Evolutionary conservation across 92 coral and sea anemone species (phyloP).

Genomic region (Umimayanthus chanpuru): DNA sequence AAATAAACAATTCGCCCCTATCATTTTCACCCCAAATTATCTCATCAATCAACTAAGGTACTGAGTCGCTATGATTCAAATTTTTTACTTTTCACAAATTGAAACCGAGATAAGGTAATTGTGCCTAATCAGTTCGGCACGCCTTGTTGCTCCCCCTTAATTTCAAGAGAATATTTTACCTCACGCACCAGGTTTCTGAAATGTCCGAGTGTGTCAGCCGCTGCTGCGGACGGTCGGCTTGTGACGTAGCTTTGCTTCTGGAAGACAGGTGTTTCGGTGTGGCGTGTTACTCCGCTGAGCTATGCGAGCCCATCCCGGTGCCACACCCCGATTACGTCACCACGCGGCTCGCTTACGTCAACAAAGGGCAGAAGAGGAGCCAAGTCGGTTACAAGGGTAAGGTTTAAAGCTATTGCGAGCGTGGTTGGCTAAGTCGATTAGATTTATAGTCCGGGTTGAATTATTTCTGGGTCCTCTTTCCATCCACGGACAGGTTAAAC

Average conservation of each 20-base stretch:
- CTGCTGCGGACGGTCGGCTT: constrained; percentile 71
- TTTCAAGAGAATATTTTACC: too few species aligned
- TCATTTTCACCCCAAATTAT: too few species aligned
- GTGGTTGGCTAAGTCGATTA: neutral
- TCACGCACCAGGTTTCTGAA: constrained; percentile 41
- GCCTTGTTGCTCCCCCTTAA: too few species aligned
- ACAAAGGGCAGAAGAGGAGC: constrained; percentile 66
- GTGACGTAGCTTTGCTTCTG: constrained; percentile 81
- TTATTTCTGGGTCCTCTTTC: too few species aligned
- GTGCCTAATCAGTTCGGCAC: too few species aligned
- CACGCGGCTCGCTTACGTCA: constrained; percentile 72
- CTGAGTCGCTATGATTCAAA: too few species aligned
- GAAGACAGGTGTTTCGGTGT: constrained; percentile 88
- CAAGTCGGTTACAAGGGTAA: constrained; percentile 40
- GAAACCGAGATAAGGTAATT: too few species aligned
- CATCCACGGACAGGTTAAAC: too few species aligned
- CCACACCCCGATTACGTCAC: constrained; percentile 82
- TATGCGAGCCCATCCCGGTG: constrained; percentile 70
- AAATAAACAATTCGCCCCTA: too few species aligned
- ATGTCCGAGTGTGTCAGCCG: constrained; percentile 79
- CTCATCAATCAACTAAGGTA: too few species aligned
- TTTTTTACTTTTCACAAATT: too few species aligned
- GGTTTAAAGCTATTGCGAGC: neutral
- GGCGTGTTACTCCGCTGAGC: constrained; percentile 76
- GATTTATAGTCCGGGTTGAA: neutral